Base-by-base conservation (phyloP, 2,113 vertebrate genomes). In the Calypte anna region DNA sequence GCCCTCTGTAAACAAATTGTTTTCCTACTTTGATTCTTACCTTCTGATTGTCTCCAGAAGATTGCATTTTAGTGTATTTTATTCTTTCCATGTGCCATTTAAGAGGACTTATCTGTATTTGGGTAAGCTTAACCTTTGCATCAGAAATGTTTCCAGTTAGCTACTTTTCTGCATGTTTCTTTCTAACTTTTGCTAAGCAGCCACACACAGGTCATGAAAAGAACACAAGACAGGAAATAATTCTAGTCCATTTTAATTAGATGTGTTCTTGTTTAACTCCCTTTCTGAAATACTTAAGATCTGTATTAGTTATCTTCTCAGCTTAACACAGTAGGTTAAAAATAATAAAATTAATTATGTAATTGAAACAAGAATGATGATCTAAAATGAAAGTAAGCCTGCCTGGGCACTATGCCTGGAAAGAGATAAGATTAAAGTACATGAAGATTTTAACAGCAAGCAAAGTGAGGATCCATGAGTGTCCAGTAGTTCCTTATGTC, bases 221-320 rank as follows among this genome's bases (percentile, higher is more conserved):
- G 94, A 88, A 22, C 27, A 4, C 82, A 92, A 82, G 70, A 55
- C 55, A 91, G 64, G 85, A 96, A 92, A 93, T n/a, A 78, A 92
- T 63, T 77, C 57, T 90, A 67, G 78, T 57, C 46, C 64, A 24
- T 92, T 96, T 92, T 93, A 97, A 77, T 97, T 93, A 94, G 54
- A 68, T 46, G 43, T 81, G 55, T 77, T 55, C 64, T 91, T 93
- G 70, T 36, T 92, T 94, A 75, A 83, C 66, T 91, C 61, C 69
- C 48, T 94, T 95, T 70, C 51, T 94, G 79, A 95, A 96, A 84
- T 90, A 93, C 20, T 82, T 93, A 61, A 68, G 81, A 91, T 94
- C 83, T 86, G 38, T 85, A 61, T 87, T 96, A 95, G 73, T 96
- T 97, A 82, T 94, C 91, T 95, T 97, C 84, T 90, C 69, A 79